Percentiles rank a stretch among this genome's conserved stretches.
phyloP scores from a whole-genome alignment of 2,797 vertebrate genomes.

The Cottoperca gobio region DNA sequence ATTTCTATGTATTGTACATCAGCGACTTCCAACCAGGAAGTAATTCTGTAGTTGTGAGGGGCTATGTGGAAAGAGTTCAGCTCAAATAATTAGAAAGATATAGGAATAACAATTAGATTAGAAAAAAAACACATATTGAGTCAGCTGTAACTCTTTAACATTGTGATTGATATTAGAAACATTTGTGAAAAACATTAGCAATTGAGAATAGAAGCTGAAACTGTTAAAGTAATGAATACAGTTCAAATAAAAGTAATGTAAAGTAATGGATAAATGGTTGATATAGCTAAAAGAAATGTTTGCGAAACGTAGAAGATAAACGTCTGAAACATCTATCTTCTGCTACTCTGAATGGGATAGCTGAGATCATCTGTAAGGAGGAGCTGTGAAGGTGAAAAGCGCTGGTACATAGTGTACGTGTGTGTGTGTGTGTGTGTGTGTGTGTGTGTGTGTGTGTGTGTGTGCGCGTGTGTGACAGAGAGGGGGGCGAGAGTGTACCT shows the following conservation, averaged over 20 bases:
- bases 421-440: background rate
- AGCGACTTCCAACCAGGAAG: background rate
- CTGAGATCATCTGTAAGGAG: background rate
- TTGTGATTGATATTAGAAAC: background rate
- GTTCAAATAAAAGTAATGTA: background rate
- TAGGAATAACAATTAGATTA: background rate
- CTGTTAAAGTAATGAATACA: background rate
- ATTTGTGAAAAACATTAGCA: background rate
- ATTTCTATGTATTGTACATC: background rate
- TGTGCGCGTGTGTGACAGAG: background rate
- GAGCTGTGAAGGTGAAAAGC: background rate
- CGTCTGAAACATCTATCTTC: background rate
- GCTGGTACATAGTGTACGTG: background rate
- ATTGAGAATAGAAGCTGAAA: background rate
- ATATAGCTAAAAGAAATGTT: background rate
- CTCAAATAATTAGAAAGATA: background rate
- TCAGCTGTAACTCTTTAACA: background rate
- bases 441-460: conserved; percentile 3
- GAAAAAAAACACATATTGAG: too few species aligned
- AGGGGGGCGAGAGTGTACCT: conserved; percentile 83
- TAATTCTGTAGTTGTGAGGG: background rate
- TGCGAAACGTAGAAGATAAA: background rate
- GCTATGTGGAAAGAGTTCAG: background rate
- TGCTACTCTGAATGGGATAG: background rate
- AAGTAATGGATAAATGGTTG: background rate